Evolutionary conservation across 2,797 vertebrate species (phyloP), one percentile per base, ranked within the genome.

Genomic region (Betta splendens): DNA sequence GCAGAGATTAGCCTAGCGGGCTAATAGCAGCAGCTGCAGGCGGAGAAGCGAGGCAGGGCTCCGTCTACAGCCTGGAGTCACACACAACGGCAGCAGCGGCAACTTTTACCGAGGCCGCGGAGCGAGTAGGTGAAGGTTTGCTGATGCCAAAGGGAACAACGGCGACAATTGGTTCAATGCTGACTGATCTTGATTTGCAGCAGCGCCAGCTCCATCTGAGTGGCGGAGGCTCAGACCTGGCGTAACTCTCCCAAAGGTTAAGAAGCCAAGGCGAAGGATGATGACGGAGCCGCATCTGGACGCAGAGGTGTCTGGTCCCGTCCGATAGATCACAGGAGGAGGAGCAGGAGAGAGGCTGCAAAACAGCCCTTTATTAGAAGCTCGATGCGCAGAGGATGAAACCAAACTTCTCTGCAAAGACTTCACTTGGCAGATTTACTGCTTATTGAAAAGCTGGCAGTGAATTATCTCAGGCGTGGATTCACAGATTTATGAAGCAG

Each of bases 1-100:
- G 65, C 39, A 40, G 48, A 67, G 50, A 21, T 60, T 75, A 85
- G 80, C 79, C 52, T 8, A 85, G 72, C 80, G 26, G 37, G 55
- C 73, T 85, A 75, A 79, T n/a, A n/a, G 73, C 52, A 62, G 28
- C 49, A 43, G 60, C 20, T 58, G 70, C 22, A 59, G 75, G 70
- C 60, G 63, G 10, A 36, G 66, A 62, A 29, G 29, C 45, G 51
- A 2, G n/a, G n/a, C n/a, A n/a, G n/a, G 17, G 22, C 4, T 26
- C 2, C 4, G 20, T 9, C 3, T 20, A 0, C 2, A 4, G 5
- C n/a, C 20, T 22, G n/a, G n/a, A n/a, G n/a, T n/a, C n/a, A n/a
- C n/a, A n/a, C n/a, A n/a, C n/a, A n/a, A n/a, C n/a, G n/a, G n/a
- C n/a, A n/a, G n/a, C n/a, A n/a, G n/a, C n/a, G n/a, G n/a, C n/a